These are phyloP conservation scores for Sarcophaga variegata DNA, from an alignment of 2,888 invertebrate genomes.

Conservation along the genomic window DNA sequence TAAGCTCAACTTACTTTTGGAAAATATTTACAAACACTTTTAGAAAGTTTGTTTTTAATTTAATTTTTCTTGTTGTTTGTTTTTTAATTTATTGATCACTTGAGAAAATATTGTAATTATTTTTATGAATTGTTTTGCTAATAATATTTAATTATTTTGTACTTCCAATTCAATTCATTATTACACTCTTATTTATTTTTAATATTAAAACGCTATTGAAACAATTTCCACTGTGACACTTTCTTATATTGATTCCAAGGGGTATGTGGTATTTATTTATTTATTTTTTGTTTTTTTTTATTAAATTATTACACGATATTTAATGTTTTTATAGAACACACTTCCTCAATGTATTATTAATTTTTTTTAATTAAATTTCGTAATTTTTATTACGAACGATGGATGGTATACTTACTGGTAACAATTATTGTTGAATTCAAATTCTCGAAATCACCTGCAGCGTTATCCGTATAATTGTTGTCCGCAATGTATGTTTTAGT, in stretches of 20 bases:
- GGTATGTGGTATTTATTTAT: too few species aligned
- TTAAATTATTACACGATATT: neutral
- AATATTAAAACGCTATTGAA: neutral
- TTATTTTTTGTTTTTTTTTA: neutral
- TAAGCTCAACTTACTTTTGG: too few species aligned
- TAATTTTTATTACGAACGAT: neutral
- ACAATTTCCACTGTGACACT: neutral
- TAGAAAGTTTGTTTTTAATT: neutral
- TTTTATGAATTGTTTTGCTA: neutral
- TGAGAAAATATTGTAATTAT: neutral
- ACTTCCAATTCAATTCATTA: neutral
- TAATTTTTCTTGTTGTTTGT: neutral
- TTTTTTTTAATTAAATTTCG: neutral
- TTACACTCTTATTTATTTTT: neutral
- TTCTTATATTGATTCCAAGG: neutral
- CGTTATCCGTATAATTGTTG: constrained; percentile 70
- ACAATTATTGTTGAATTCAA: constrained; percentile 75
- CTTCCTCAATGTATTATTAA: neutral
- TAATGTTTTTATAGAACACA: neutral
- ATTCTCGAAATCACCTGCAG: constrained; percentile 64
- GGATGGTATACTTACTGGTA: constrained; percentile 74
- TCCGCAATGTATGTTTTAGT: constrained; percentile 34
- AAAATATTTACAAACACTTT: too few species aligned
- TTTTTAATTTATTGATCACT: too few species aligned
- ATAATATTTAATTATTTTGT: neutral